A percentile compares a stretch with the other conserved stretches of the same genome.
Conservation (phyloP, 2,797 vertebrate genomes). For the Bradypus variegatus region DNA sequence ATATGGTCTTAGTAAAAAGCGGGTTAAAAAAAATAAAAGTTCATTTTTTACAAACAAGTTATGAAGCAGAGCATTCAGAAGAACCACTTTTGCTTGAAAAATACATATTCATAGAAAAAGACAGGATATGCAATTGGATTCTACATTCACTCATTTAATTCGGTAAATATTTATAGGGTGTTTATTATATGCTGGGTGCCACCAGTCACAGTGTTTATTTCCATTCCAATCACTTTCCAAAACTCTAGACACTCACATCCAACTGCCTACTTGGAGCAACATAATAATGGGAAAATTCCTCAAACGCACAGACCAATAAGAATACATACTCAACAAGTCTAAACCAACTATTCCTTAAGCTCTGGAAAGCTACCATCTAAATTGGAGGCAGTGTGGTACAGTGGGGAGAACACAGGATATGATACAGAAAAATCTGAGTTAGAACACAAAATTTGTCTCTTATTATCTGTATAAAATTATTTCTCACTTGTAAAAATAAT, state of each 20-base stretch:
- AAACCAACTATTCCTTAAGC: constrained; percentile 15
- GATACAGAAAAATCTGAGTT: neutral
- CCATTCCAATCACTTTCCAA: neutral
- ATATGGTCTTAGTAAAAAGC: neutral
- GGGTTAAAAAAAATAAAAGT: neutral
- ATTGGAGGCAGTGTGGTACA: neutral
- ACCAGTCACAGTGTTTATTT: neutral
- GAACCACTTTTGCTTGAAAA: constrained; percentile 32
- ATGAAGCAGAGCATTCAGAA: neutral
- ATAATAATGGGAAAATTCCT: constrained; percentile 10
- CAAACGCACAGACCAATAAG: neutral
- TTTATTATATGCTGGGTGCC: neutral
- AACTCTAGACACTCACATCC: constrained; percentile 6
- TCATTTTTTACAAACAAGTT: neutral
- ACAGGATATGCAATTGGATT: neutral
- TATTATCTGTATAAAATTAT: constrained; percentile 2
- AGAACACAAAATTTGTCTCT: neutral
- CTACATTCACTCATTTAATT: neutral
- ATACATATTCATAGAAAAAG: neutral
- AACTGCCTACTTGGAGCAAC: neutral
- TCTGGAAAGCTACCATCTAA: neutral
- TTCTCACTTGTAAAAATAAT: constrained; percentile 28
- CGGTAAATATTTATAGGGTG: neutral
- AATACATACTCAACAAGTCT: neutral
- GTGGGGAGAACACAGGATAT: neutral